Base-by-base conservation (phyloP, 2,888 invertebrate genomes). In the Phymatocera aterrima region DNA sequence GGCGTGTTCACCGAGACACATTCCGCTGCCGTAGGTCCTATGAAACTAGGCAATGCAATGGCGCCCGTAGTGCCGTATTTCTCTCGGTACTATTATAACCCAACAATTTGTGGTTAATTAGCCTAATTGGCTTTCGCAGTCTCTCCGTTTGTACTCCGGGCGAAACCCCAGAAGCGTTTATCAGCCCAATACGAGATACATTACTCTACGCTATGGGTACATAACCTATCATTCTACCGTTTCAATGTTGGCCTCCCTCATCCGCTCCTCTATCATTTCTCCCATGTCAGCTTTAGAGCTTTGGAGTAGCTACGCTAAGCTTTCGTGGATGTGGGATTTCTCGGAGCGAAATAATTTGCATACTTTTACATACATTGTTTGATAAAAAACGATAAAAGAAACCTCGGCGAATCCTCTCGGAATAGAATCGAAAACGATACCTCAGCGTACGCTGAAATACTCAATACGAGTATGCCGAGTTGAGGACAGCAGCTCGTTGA, bases 1-100 rank as follows among this genome's bases (percentile, higher is more conserved):
- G 84, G 86, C 85, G 85, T 85, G 86, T 86, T 86, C 85, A 84
- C 85, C 83, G 83, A 84, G 84, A 86, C 85, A 84, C 85, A 84
- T 85, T 83, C 83, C 84, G 83, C 64, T n/a, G 51, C 1, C 75
- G 18, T 40, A 54, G 57, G 34, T 24, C 51, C 72, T 34, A 48
- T 21, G 72, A 31, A 28, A 72, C 54, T 51, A 72, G 43, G 54
- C 40, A 28, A 21, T 77, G 60, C 8, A 8, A 18, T 18, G 18
- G 31, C 34, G n/a, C n/a, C n/a, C n/a, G n/a, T n/a, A n/a, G n/a
- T 18, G 46, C 77, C 70, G 24, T 48, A 51, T 37, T 61, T 61
- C 79, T 80, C 78, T 34, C 48, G 31, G 61, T 64, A 18, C 78
- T 60, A 51, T 34, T 57, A 54, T 60, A 75, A 37, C 79, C 65